These are phyloP conservation scores for Chrysina gloriosa DNA, from an alignment of 2,888 invertebrate genomes.

Conservation along the genomic window DNA sequence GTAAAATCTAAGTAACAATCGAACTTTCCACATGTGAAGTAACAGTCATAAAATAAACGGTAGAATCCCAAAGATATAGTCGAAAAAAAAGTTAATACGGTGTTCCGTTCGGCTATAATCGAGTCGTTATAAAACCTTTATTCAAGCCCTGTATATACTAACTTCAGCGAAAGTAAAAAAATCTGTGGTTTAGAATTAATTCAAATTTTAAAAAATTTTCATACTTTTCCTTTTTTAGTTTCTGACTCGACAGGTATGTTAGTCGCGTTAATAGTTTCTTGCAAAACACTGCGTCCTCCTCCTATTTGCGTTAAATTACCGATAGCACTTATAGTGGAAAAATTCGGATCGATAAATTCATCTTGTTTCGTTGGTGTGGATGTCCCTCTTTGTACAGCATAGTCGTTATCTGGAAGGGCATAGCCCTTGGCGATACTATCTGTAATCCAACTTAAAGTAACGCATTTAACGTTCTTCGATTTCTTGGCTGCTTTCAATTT, in stretches of 20 bases:
- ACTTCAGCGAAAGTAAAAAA: neutral
- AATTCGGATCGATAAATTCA: slow-evolving; percentile 62
- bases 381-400: slow-evolving; percentile 70
- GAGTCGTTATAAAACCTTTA: no score
- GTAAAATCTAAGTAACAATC: no score
- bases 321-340: slow-evolving; percentile 67
- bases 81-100: no score
- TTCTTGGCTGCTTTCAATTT: slow-evolving; percentile 76
- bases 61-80: no score
- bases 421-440: slow-evolving; percentile 81
- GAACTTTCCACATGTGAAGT: no score
- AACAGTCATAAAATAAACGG: no score
- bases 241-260: slow-evolving; percentile 3
- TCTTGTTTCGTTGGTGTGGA: slow-evolving; percentile 77
- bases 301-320: slow-evolving; percentile 36
- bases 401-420: slow-evolving; percentile 73
- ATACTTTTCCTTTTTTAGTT: slow-evolving; percentile 18
- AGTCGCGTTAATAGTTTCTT: slow-evolving; percentile 45
- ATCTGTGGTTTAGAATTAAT: neutral
- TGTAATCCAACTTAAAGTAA: slow-evolving; percentile 81
- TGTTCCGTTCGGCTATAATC: no score
- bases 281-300: slow-evolving; percentile 29
- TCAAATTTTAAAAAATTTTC: neutral
- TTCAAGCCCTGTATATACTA: no score
- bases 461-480: slow-evolving; percentile 70